Conservation (phyloP, 2,797 vertebrate species). For the Naso thynnoides region DNA sequence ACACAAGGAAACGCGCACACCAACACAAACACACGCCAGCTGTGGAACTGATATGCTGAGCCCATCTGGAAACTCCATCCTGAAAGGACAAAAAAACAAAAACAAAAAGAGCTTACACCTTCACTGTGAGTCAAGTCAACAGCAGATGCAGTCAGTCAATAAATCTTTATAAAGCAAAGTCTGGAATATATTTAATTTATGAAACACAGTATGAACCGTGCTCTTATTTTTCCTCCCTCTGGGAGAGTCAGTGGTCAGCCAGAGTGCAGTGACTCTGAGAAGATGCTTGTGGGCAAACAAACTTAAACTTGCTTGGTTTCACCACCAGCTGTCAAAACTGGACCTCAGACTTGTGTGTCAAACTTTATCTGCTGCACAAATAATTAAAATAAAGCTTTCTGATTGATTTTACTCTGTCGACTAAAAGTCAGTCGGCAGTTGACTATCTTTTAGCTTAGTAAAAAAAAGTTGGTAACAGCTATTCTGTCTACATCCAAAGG, state of each 20-base stretch:
- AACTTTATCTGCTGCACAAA: not conserved
- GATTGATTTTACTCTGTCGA: too few relatives aligned
- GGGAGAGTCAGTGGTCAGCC: constrained; percentile 27
- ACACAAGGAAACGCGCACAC: constrained; percentile 96
- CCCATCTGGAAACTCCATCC: constrained; percentile 99
- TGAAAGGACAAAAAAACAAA: constrained; percentile 54
- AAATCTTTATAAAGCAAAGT: not conserved
- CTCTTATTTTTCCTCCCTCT: constrained; percentile 22
- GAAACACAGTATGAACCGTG: constrained; percentile 15
- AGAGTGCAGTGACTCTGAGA: constrained; percentile 11
- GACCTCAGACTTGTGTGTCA: not conserved
- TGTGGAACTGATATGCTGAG: constrained; percentile 98
- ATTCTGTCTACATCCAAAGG: not conserved
- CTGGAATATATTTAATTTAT: constrained; percentile 10
- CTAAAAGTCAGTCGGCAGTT: not conserved
- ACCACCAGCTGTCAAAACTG: not conserved
- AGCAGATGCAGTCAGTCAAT: not conserved
- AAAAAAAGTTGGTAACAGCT: not conserved
- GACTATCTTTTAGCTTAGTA: not conserved
- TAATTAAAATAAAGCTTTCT: too few relatives aligned
- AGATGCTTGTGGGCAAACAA: not conserved
- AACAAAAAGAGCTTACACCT: constrained; percentile 30
- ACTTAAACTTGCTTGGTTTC: not conserved
- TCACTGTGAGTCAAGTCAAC: not conserved
- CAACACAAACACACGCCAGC: constrained; percentile 98